phyloP scores from a whole-genome alignment of 2,113 vertebrate genomes.

The Tricholaema leucomelas region DNA sequence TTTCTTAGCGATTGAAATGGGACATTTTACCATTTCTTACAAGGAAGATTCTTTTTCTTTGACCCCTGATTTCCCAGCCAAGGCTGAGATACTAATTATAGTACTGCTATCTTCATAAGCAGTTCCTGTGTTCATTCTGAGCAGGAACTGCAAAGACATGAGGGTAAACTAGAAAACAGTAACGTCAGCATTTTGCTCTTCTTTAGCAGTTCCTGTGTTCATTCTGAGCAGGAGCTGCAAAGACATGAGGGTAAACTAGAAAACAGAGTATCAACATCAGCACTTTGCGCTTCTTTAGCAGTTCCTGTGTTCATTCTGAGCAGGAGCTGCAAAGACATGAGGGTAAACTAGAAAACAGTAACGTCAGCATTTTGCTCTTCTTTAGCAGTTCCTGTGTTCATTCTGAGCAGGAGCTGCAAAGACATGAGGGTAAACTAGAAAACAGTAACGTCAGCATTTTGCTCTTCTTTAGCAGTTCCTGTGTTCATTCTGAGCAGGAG shows the following conservation, averaged over 20 bases:
- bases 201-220: background rate
- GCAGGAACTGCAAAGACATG: background rate
- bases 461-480: background rate
- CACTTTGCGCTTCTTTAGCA: background rate
- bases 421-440: background rate
- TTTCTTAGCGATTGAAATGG: background rate
- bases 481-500: background rate
- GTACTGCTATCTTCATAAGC: background rate
- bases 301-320: background rate
- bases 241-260: background rate
- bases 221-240: background rate
- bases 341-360: background rate
- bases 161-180: background rate
- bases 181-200: background rate
- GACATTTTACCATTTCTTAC: background rate
- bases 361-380: background rate
- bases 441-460: background rate
- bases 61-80: background rate
- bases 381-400: background rate
- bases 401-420: background rate
- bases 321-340: background rate
- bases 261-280: background rate
- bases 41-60: background rate
- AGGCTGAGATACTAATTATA: background rate
- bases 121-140: background rate